Conservation (phyloP, 2,888 invertebrate genomes). For the Micoletzkya japonica region DNA sequence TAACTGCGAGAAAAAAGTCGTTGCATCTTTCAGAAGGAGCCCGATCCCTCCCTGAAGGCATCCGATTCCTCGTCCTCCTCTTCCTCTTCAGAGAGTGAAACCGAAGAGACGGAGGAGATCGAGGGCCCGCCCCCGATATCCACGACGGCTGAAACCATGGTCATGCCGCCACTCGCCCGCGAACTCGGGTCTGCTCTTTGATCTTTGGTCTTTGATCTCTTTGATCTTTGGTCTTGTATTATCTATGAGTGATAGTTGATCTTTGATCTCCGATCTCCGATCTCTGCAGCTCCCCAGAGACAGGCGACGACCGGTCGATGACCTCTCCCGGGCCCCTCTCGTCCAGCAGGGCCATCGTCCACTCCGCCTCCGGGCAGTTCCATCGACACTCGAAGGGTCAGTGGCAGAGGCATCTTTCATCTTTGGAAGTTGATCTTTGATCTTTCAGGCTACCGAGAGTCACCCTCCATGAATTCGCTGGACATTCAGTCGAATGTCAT, state of each 20-base stretch:
- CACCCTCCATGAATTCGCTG: conserved; percentile 22
- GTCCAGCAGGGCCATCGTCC: conserved; percentile 17
- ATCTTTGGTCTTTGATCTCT: not conserved
- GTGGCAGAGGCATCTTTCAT: too few species aligned
- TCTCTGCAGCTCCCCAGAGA: conserved; percentile 16
- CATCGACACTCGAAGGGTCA: too few species aligned
- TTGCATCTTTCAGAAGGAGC: conserved; percentile 18
- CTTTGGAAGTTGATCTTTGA: not conserved
- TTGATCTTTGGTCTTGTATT: not conserved
- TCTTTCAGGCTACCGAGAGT: conserved; percentile 8
- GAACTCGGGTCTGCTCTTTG: too few species aligned
- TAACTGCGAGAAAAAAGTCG: not conserved
- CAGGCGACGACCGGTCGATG: conserved; percentile 1
- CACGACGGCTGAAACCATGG: conserved; percentile 18
- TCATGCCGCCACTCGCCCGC: not conserved
- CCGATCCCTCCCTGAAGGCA: conserved; percentile 24
- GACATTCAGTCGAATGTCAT: conserved; percentile 42
- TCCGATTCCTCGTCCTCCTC: conserved; percentile 28
- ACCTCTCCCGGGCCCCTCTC: not conserved
- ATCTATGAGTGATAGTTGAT: not conserved
- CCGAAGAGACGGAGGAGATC: conserved; percentile 23
- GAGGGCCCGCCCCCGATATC: conserved; percentile 1
- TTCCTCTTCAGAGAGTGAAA: conserved; percentile 8
- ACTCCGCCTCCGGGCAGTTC: conserved; percentile 22
- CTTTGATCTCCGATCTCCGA: not conserved